Base-by-base conservation (phyloP, 2,113 vertebrate genomes). In the Hippopotamus amphibius region DNA sequence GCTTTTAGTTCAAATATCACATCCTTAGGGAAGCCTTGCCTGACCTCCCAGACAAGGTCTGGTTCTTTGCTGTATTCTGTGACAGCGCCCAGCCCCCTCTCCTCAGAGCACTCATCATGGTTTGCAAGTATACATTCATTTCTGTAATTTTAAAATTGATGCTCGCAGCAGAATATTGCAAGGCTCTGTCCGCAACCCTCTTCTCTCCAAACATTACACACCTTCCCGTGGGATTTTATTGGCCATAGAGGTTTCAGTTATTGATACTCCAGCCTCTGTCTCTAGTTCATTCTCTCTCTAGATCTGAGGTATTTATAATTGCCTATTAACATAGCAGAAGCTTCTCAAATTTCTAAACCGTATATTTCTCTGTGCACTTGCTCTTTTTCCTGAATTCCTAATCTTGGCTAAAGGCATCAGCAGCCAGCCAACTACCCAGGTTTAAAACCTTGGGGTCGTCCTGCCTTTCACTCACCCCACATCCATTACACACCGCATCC, bases 241-340 rank as follows among this genome's bases (percentile, higher is more conserved):
- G 65, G 91, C 1, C 50, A 41, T 50, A 43, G 22, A 46, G 86
- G 13, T 53, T 89, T 77, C 50, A 77, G 7, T 66, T 65, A 74
- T 5, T 65, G 88, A 93, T 24, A 37, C 86, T 85, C 33, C 11
- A 88, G 37, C 46, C 48, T 57, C 9, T 57, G 81, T 59, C 68
- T 94, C 57, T 68, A 37, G 77, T 57, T 85, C 30, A 65, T 81
- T 72, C 48, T 53, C 46, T 86, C 37, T 93, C 69, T 33, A 74
- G 11, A 83, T 24, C 50, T 30, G 53, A 81, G 59, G 28, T 71
- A 33, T 68, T 90, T 72, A 66, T 65, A 93, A 66, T 68, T 55
- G 48, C 22, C 50, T 91, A 26, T 33, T 86, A 69, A 81, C 76
- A 88, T 26, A 48, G 63, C 41, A 90, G 37, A 69, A 26, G 21